Evolutionary conservation across 2,888 invertebrate genomes (phyloP).

Genomic region (Physocephala rufipes): DNA sequence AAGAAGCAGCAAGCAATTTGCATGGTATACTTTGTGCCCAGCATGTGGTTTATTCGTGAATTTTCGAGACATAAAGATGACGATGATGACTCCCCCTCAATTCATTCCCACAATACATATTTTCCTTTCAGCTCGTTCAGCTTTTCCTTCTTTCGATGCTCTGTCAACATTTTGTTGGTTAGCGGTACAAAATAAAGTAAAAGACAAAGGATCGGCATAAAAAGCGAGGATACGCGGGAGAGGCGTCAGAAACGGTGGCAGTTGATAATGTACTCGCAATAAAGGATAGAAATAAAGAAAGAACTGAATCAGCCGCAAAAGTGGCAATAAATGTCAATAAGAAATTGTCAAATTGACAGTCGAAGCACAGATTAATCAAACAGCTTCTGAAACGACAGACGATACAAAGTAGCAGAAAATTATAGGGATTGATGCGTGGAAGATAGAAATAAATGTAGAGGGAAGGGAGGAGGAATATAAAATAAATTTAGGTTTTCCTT

Average conservation of each 20-base stretch:
- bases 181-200: neutral
- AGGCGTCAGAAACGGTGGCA: neutral
- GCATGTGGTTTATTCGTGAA: neutral
- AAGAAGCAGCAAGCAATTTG: constrained; percentile 10
- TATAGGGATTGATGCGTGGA: neutral
- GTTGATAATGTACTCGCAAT: no score
- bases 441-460: neutral
- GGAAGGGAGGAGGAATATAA: neutral
- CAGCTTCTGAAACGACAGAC: neutral
- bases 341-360: constrained; percentile 21
- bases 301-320: neutral
- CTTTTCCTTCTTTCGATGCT: no score
- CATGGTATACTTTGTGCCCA: constrained; percentile 11
- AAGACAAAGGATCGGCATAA: neutral
- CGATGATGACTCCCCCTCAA: no score
- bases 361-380: constrained; percentile 12
- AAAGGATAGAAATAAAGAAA: no score
- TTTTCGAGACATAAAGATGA: no score
- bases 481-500: neutral
- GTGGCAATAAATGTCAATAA: constrained; percentile 28
- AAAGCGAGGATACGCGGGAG: neutral
- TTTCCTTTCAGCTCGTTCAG: no score
- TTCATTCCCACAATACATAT: no score
- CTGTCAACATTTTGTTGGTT: no score
- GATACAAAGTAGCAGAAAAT: neutral